These are phyloP conservation scores for Strigamia maritima DNA, from an alignment of 2,888 invertebrate genomes.

Conservation along the genomic window DNA sequence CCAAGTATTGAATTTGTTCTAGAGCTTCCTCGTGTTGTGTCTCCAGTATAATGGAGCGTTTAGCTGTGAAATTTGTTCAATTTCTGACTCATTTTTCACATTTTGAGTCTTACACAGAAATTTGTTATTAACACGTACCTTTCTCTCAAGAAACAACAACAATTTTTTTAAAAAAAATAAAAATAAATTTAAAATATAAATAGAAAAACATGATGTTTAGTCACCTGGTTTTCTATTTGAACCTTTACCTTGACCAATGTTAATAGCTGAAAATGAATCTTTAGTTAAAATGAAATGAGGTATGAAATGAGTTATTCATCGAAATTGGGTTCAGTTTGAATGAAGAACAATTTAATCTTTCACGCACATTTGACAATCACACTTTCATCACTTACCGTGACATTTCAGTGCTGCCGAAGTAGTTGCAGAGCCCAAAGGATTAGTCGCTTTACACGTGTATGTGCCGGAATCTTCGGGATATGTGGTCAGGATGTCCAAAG, in stretches of 20 bases:
- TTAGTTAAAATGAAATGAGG: background rate
- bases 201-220: background rate
- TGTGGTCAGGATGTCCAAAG: conserved; percentile 90
- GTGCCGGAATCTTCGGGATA: conserved; percentile 95
- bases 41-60: conserved; percentile 79
- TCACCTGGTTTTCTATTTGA: background rate
- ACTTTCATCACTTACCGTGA: conserved; percentile 61
- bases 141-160: conserved; percentile 1
- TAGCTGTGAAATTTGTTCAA: conserved; percentile 52
- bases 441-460: conserved; percentile 89
- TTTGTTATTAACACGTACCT: background rate
- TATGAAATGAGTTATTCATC: background rate
- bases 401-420: conserved; percentile 83
- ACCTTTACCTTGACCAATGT: background rate
- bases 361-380: background rate
- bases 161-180: background rate
- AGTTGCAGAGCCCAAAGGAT: conserved; percentile 86
- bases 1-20: conserved; percentile 74
- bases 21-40: conserved; percentile 84
- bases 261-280: background rate
- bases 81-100: conserved; percentile 2
- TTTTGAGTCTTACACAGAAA: background rate
- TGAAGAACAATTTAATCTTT: background rate
- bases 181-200: background rate
- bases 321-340: conserved; percentile 5